Evolutionary conservation across 2,888 invertebrate species (phyloP).

Genomic region (Caenorhabditis japonica): DNA sequence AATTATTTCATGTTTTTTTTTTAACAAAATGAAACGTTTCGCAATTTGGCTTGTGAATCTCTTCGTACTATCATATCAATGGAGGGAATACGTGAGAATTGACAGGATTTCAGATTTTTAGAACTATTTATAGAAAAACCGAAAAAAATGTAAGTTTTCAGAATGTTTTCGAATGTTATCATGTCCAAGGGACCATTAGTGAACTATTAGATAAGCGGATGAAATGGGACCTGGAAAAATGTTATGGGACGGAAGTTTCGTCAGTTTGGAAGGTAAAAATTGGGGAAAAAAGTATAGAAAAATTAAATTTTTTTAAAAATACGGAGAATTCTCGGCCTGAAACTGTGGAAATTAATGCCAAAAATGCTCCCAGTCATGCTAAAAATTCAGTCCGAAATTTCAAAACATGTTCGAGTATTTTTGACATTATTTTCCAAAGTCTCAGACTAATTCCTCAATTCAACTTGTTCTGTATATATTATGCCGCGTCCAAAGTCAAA

Average conservation of each 20-base stretch:
- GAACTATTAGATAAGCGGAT: not conserved
- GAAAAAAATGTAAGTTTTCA: not conserved
- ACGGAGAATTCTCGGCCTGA: too few species aligned
- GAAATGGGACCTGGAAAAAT: not conserved
- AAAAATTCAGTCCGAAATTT: too few species aligned
- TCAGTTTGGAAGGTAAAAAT: too few species aligned
- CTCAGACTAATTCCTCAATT: too few species aligned
- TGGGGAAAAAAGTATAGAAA: not conserved
- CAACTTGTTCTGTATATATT: too few species aligned
- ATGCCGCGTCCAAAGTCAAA: too few species aligned
- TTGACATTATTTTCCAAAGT: too few species aligned
- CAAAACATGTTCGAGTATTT: too few species aligned
- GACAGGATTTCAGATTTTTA: not conserved
- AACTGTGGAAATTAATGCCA: too few species aligned
- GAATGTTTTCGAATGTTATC: not conserved
- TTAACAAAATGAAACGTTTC: not conserved
- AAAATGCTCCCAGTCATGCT: too few species aligned
- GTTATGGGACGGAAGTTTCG: not conserved
- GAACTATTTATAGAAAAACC: not conserved
- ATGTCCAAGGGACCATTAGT: too few species aligned
- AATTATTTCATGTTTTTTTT: too few species aligned
- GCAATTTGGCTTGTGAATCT: not conserved
- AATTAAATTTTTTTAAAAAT: not conserved
- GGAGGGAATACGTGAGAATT: constrained; percentile 16
- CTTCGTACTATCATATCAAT: not conserved